Conservation (phyloP, 2,113 vertebrate species). For the Promerops cafer region DNA sequence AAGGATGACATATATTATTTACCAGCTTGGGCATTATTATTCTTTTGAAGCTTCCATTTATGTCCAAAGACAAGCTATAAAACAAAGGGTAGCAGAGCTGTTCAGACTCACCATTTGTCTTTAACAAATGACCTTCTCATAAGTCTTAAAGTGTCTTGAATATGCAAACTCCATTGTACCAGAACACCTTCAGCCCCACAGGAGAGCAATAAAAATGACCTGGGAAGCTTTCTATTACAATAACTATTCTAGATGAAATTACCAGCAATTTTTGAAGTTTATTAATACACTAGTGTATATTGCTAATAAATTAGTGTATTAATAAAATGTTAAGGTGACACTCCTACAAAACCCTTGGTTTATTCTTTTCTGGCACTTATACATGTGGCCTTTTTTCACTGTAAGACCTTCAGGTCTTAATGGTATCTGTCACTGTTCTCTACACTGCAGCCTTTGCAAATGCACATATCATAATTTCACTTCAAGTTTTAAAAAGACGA, state of each 20-base stretch:
- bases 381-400: neutral
- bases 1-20: constrained; percentile 21
- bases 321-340: neutral
- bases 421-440: neutral
- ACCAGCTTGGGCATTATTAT: neutral
- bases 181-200: constrained; percentile 23
- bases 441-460: neutral
- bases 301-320: neutral
- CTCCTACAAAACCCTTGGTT: neutral
- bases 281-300: neutral
- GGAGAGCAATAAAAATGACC: constrained; percentile 32
- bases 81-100: neutral
- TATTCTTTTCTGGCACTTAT: neutral
- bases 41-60: constrained; percentile 10
- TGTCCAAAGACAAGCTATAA: neutral
- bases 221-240: neutral
- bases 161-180: constrained; percentile 37
- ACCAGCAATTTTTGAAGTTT: neutral
- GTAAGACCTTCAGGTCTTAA: neutral
- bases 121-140: constrained; percentile 32
- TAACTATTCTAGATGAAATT: constrained; percentile 1
- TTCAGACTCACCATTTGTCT: neutral
- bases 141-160: constrained; percentile 2
- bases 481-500: neutral
- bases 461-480: neutral